These are phyloP conservation scores for Dendrocincla tyrannina DNA, from an alignment of 2,797 vertebrate genomes.

Conservation along the genomic window DNA sequence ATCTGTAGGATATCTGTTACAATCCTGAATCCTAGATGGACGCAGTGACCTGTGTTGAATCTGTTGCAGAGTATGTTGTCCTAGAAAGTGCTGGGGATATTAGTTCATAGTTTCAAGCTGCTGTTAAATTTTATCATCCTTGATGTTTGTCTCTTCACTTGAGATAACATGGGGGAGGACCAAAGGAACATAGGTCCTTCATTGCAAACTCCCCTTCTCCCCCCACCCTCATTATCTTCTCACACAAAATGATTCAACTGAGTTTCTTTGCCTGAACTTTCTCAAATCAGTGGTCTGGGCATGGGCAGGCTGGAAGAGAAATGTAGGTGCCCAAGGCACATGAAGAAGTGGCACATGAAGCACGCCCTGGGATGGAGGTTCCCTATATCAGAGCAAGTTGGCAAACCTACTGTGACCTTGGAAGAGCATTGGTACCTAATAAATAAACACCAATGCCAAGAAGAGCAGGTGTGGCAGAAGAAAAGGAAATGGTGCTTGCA, in stretches of 20 bases:
- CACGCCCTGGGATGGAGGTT: not conserved
- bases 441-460: not conserved
- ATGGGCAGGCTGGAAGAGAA: not conserved
- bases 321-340: not conserved
- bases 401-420: not conserved
- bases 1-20: not conserved
- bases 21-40: not conserved
- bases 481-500: not conserved
- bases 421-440: not conserved
- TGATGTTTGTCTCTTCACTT: not conserved
- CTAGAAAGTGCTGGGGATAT: not conserved
- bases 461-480: not conserved
- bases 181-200: not conserved
- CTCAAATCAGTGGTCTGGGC: not conserved
- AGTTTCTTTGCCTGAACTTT: not conserved
- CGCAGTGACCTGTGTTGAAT: not conserved
- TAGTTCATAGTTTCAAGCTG: not conserved
- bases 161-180: not conserved
- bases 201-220: not conserved
- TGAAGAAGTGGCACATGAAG: not conserved
- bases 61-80: not conserved
- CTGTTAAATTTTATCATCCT: not conserved
- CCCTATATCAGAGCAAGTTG: not conserved
- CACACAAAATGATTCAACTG: not conserved
- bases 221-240: fast-evolving